Evolutionary conservation across 2,797 vertebrate genomes (phyloP), one percentile per base, ranked within the genome.

Genomic region (Muraenolepis orangiensis): DNA sequence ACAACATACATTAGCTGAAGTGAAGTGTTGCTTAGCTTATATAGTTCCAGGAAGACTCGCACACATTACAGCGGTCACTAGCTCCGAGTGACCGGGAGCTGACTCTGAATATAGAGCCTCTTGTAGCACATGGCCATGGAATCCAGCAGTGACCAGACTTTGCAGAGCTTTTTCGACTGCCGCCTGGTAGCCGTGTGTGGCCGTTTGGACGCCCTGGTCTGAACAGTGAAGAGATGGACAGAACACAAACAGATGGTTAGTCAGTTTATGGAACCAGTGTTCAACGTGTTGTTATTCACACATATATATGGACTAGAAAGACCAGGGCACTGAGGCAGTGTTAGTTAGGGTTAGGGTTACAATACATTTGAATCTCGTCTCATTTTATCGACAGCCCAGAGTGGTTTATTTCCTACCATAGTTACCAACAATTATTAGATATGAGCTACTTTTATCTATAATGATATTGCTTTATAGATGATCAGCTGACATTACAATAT

Each of bases 91-190:
- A 82, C 73, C 67, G 34, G 31, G 66, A 61, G 66, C 16, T 18
- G 13, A 67, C 14, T 64, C 28, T 6, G 7, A 3, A 11, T 0
- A 26, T 75, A 87, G 73, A 92, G 77, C 14, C 82, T 83, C 66
- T 84, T 0, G 13, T 86, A 91, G 83, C 90, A 90, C 13, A 51
- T 16, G 4, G 28, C 85, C 71, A 93, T 81, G 73, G 12, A 2
- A 0, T 57, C 76, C 73, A 93, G 76, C 61, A 90, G 69, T 0
- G 5, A 46, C 1, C 72, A 57, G 2, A 72, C 81, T 78, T 6
- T 87, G 87, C 91, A 93, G 16, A 72, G 76, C 75, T 46, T 75
- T 12, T 3, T 69, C n/a, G 0, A 31, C 73, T 8, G 7, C n/a
- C 0, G 76, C 46, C 0, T 36, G 32, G 32, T 34, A 8, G 32